These are phyloP conservation scores for Falco punctatus DNA, from an alignment of 2,113 vertebrate genomes.

Conservation along the genomic window DNA sequence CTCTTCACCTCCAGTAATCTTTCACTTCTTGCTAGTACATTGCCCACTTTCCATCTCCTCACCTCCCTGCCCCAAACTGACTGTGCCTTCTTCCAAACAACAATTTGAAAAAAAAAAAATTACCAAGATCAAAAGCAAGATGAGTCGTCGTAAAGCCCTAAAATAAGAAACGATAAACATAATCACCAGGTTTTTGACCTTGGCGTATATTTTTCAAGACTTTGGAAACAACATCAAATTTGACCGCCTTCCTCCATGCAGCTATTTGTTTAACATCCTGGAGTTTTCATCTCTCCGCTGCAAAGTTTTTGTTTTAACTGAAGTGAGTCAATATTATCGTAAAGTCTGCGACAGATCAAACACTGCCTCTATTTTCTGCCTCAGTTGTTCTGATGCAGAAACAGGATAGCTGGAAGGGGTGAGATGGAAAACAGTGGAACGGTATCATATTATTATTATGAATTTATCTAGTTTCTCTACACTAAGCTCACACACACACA, in stretches of 20 bases:
- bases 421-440: not conserved
- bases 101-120: not conserved
- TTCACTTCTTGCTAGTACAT: not conserved
- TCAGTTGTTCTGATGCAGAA: not conserved
- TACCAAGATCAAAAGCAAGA: not conserved
- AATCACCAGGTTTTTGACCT: not conserved
- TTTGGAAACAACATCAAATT: not conserved
- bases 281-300: not conserved
- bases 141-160: not conserved
- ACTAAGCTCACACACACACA: not conserved
- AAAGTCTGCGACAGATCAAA: not conserved
- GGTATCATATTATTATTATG: not conserved
- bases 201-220: not conserved
- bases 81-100: not conserved
- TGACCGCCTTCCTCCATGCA: not conserved
- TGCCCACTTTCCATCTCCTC: not conserved
- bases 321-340: not conserved
- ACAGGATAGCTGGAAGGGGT: not conserved
- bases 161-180: not conserved
- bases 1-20: constrained; percentile 42
- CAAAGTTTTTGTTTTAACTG: not conserved
- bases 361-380: not conserved
- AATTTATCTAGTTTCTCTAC: not conserved
- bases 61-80: not conserved
- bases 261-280: not conserved